Evolutionary conservation across 2,888 invertebrate genomes (phyloP).

Genomic region (Micoletzkya japonica): DNA sequence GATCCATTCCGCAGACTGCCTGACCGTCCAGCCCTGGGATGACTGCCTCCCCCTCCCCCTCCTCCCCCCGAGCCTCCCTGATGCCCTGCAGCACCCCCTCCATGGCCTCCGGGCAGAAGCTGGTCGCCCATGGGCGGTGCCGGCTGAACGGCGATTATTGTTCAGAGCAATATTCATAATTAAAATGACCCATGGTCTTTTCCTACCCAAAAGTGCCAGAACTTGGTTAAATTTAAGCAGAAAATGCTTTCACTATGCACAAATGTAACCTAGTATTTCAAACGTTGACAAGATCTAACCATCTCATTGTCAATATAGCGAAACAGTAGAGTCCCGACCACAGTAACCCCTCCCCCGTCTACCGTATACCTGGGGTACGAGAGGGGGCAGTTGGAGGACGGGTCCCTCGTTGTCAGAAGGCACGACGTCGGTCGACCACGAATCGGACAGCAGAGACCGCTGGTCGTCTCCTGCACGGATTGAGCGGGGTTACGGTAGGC

Average conservation of each 20-base stretch:
- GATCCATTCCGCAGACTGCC: constrained; percentile 25
- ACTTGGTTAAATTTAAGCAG: too few relatives aligned
- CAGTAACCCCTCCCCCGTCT: too few relatives aligned
- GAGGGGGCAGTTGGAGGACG: constrained; percentile 23
- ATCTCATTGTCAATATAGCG: too few relatives aligned
- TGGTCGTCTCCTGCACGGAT: constrained; percentile 85
- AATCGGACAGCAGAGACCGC: constrained; percentile 93
- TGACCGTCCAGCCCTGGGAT: background rate
- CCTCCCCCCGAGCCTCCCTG: constrained; percentile 44
- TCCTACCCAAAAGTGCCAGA: too few relatives aligned
- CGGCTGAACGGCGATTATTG: constrained; percentile 9
- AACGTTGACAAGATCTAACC: too few relatives aligned
- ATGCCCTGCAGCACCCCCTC: constrained; percentile 31
- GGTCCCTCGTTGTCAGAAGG: constrained; percentile 86
- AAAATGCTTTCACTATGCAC: too few relatives aligned
- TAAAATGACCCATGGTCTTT: too few relatives aligned
- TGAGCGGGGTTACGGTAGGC: too few relatives aligned
- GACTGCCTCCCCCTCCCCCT: constrained; percentile 28
- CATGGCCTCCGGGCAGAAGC: constrained; percentile 19
- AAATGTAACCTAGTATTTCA: too few relatives aligned
- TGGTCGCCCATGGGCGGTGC: constrained; percentile 15
- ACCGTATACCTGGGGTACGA: background rate
- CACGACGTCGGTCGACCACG: constrained; percentile 96
- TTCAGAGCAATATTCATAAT: background rate
- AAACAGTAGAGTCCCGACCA: too few relatives aligned